Conservation (phyloP, 2,888 invertebrate species). For the Lutraria lutraria region DNA sequence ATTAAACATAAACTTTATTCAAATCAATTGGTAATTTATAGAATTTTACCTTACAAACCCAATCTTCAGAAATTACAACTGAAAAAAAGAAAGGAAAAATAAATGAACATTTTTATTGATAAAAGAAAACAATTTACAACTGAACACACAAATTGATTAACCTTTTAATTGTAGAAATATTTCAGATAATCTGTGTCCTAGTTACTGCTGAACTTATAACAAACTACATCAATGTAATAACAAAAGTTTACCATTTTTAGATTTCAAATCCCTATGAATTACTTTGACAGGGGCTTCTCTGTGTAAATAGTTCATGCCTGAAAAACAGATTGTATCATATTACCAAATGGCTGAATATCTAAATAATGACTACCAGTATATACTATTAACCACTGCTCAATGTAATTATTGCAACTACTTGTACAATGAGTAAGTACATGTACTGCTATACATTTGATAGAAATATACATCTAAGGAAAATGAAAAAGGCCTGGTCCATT, state of each 20-base stretch:
- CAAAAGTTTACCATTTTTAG: conserved; percentile 85
- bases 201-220: not conserved
- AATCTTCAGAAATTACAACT: conserved; percentile 85
- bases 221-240: not conserved
- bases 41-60: conserved; percentile 83
- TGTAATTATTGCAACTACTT: too few species aligned
- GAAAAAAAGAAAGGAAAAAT: conserved; percentile 35
- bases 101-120: not conserved
- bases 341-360: too few species aligned
- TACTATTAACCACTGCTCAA: too few species aligned
- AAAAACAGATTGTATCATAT: conserved; percentile 32
- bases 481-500: too few species aligned
- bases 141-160: too few species aligned
- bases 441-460: too few species aligned
- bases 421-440: too few species aligned
- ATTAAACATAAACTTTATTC: too few species aligned
- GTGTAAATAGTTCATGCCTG: conserved; percentile 87
- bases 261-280: conserved; percentile 87
- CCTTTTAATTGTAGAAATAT: too few species aligned
- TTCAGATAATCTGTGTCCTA: not conserved
- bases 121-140: too few species aligned
- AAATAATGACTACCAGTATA: too few species aligned
- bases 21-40: not conserved
- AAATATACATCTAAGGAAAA: too few species aligned
- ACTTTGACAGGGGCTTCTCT: conserved; percentile 87